phyloP scores from a whole-genome alignment of 1,140 invertebrate species.

The Oscheius sp. region DNA sequence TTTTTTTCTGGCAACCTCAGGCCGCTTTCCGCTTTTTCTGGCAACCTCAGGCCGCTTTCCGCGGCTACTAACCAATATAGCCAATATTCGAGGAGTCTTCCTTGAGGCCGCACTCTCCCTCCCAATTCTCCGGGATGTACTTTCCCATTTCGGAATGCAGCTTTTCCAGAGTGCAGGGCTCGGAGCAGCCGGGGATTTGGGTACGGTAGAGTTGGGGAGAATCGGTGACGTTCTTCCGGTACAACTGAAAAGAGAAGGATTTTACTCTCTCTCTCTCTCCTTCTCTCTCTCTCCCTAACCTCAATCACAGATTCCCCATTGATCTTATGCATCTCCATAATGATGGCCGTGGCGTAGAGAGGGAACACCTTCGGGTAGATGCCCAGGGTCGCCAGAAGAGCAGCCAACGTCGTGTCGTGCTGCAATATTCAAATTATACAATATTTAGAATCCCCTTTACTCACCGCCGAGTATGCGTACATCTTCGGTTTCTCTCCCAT shows the following conservation, averaged over 20 bases:
- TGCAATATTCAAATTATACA: constrained; percentile 12
- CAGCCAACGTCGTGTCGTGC: constrained; percentile 41
- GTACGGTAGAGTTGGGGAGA: constrained; percentile 12
- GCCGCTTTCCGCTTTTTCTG: no score
- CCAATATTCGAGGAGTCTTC: not conserved
- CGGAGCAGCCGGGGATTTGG: constrained; percentile 25
- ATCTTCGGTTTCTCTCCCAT: constrained; percentile 24
- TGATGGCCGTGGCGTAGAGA: constrained; percentile 35
- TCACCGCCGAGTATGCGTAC: constrained; percentile 41
- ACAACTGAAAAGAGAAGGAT: not conserved
- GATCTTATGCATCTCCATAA: constrained; percentile 37
- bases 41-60: no score
- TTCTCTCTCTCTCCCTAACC: not conserved
- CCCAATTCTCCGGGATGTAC: constrained; percentile 34
- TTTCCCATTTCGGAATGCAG: constrained; percentile 3
- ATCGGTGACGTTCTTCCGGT: constrained; percentile 39
- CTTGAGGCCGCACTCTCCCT: constrained; percentile 29
- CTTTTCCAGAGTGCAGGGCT: constrained; percentile 29
- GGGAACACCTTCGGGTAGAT: constrained; percentile 38
- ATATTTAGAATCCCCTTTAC: not conserved
- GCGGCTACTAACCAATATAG: constrained; percentile 31
- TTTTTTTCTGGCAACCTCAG: no score
- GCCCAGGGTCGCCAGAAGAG: constrained; percentile 34
- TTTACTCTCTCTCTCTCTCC: no score
- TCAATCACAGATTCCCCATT: constrained; percentile 13